Evolutionary conservation across 2,888 invertebrate species (phyloP).

Genomic region (Hirtodrosophila alboralis): DNA sequence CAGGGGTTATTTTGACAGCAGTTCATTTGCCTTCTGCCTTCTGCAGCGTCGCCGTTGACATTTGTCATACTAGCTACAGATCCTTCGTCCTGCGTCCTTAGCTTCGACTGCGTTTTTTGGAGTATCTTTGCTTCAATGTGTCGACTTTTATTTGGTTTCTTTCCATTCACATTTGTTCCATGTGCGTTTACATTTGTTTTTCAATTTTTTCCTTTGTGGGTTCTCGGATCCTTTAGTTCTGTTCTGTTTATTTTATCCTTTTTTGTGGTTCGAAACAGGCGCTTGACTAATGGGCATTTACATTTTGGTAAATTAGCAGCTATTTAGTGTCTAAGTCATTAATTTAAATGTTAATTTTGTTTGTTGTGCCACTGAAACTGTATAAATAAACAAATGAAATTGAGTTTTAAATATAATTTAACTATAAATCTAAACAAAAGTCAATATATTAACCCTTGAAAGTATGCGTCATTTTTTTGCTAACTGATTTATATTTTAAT

Average conservation of each 20-base stretch:
- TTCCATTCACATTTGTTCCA: slow-evolving; percentile 37
- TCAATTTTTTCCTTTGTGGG: slow-evolving; percentile 32
- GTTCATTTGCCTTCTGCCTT: slow-evolving; percentile 77
- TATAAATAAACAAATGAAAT: neutral
- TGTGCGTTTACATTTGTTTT: slow-evolving; percentile 47
- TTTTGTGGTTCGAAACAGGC: slow-evolving; percentile 17
- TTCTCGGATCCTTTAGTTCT: slow-evolving; percentile 8
- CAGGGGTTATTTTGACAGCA: slow-evolving; percentile 80
- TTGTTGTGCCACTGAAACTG: neutral
- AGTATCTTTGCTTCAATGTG: slow-evolving; percentile 49
- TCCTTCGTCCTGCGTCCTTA: slow-evolving; percentile 6
- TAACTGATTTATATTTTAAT: no score
- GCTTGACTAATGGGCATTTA: slow-evolving; percentile 73
- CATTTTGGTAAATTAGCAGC: slow-evolving; percentile 61
- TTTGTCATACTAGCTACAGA: slow-evolving; percentile 51
- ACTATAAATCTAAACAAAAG: no score
- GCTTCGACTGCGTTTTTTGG: slow-evolving; percentile 11
- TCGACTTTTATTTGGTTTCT: slow-evolving; percentile 66
- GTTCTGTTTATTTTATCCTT: neutral
- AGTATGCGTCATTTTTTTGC: no score
- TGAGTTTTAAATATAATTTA: neutral
- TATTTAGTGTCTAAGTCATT: slow-evolving; percentile 51
- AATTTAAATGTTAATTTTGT: slow-evolving; percentile 28
- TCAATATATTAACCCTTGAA: no score
- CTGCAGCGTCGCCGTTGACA: slow-evolving; percentile 42